A percentile compares a stretch with the other conserved stretches of the same genome.
phyloP scores from a whole-genome alignment of 2,113 vertebrate genomes.

The Xenotilapia leptura region DNA sequence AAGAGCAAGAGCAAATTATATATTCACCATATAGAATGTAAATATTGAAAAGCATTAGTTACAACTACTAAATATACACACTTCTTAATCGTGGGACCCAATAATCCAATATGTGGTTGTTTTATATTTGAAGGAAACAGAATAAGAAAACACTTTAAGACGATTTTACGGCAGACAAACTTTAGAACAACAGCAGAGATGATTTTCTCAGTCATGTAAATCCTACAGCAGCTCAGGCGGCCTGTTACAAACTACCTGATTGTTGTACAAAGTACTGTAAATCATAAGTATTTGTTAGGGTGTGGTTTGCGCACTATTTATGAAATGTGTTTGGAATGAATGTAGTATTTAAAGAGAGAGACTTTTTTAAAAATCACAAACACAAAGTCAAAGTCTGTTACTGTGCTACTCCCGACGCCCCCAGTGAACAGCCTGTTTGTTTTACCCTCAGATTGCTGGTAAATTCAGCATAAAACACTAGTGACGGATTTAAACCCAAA shows the following conservation, averaged over 20 bases:
- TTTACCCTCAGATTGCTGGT: neutral
- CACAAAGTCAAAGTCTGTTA: neutral
- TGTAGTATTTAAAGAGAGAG: neutral
- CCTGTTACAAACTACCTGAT: neutral
- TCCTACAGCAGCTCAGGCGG: neutral
- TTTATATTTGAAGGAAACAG: neutral
- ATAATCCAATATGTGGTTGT: neutral
- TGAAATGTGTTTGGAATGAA: neutral
- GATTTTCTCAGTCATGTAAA: neutral
- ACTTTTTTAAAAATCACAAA: neutral
- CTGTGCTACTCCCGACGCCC: neutral
- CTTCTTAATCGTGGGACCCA: neutral
- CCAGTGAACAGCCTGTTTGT: neutral
- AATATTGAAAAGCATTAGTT: neutral
- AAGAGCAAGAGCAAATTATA: neutral
- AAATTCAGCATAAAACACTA: neutral
- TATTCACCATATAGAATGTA: neutral
- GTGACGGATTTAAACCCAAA: neutral
- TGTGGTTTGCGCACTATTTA: neutral
- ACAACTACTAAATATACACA: neutral
- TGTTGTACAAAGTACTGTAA: neutral
- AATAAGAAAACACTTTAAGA: neutral
- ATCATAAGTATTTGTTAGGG: neutral
- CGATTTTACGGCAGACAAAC: neutral
- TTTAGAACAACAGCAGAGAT: neutral